Percentiles rank a stretch among this genome's conserved stretches.
Evolutionary conservation across 2,888 invertebrate species (phyloP).

Genomic region (Allophyes oxyacanthae): DNA sequence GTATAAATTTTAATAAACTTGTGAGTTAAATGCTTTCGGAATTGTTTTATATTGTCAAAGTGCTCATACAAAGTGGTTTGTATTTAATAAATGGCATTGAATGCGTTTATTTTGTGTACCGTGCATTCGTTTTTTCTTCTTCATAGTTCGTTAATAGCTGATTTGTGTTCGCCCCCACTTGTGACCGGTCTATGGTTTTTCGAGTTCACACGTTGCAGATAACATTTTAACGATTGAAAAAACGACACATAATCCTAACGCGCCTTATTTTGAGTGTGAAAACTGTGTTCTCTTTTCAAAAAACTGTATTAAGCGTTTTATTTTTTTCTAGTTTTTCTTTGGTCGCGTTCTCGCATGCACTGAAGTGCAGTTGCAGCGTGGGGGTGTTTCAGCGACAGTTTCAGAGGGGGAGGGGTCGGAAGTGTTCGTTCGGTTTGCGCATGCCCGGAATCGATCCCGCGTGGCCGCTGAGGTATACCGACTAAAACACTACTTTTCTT

Average conservation of each 20-base stretch:
- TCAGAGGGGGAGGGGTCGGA: conserved; percentile 68
- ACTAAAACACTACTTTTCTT: conserved; percentile 65
- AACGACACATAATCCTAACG: conserved; percentile 34
- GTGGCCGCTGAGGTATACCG: conserved; percentile 77
- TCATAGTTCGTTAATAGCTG: conserved; percentile 80
- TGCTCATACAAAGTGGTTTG: conserved; percentile 74
- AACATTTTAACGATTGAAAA: conserved; percentile 47
- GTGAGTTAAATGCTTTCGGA: conserved; percentile 63
- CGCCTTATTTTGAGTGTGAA: conserved; percentile 37
- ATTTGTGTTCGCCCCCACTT: conserved; percentile 55
- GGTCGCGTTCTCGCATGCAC: conserved; percentile 82
- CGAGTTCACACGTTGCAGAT: conserved; percentile 37
- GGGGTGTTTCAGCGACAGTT: conserved; percentile 66
- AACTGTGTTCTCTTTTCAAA: conserved; percentile 15
- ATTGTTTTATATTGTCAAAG: conserved; percentile 75
- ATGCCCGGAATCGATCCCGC: conserved; percentile 86
- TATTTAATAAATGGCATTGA: conserved; percentile 63
- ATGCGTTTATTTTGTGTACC: conserved; percentile 66
- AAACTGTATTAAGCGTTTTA: conserved; percentile 53
- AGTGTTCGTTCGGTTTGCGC: conserved; percentile 72
- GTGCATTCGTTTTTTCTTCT: conserved; percentile 82
- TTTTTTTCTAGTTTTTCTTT: conserved; percentile 68
- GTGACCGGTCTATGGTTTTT: conserved; percentile 50
- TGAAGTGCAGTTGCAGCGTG: conserved; percentile 85
- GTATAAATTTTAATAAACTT: conserved; percentile 75